Evolutionary conservation across 1,140 invertebrate genomes (phyloP), one percentile per base, ranked within the genome.

Genomic region (Scaptomyza pallida): DNA sequence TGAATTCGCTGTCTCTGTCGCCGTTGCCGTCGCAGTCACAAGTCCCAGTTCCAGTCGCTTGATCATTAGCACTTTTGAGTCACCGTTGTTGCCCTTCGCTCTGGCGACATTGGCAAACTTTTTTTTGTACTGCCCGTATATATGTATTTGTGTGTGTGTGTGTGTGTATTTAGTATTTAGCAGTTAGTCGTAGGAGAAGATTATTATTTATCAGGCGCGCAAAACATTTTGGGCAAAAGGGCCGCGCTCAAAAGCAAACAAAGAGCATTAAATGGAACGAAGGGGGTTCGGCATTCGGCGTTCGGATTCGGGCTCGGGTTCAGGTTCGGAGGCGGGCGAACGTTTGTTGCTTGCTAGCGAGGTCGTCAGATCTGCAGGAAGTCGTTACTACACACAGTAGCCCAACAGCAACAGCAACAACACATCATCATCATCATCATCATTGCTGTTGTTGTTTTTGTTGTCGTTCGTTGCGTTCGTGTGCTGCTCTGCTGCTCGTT

Each of bases 31-130:
- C 30, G 33, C 62, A 2, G 40, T 30, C 12, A 17, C 21, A 13
- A 17, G 44, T 50, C 37, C 16, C 63, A 50, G 13, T 52, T 64
- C 26, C 40, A 56, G 44, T 4, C 48, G 26, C 44, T 57, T 47
- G 68, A 71, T 72, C 69, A 72, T 72, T 72, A 65, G 63, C 70
- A 72, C 70, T 68, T 67, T 72, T 72, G 70, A 72, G 63, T 72
- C 70, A 68, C 63, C 56, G 63, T 68, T 72, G 70, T 68, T 72
- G 70, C 70, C 70, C 70, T 72, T 72, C 63, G 70, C 40, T 35
- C 2, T 72, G 70, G 41, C 35, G 33, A 44, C 47, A 30, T 37
- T 61, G 26, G 26, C 51, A n/a, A 37, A n/a, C n/a, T n/a, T 45
- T 67, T 69, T 68, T 3, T n/a, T 2, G 12, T 23, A 9, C n/a